phyloP scores from a whole-genome alignment of 2,888 invertebrate species.

The Zygogramma bicolorata region DNA sequence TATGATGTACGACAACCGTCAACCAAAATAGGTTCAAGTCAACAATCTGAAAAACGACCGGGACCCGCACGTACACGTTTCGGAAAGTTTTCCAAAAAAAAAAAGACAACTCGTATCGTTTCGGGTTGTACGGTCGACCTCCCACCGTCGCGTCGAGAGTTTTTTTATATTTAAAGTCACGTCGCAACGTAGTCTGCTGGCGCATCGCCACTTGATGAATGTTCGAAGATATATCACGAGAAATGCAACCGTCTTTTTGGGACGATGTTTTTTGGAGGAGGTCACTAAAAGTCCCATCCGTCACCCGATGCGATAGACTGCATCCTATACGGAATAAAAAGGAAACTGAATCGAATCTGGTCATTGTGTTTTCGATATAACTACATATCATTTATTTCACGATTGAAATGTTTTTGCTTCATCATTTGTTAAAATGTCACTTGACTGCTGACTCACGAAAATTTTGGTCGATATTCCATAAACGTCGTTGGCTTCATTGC shows the following conservation, averaged over 20 bases:
- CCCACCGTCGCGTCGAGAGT: background rate
- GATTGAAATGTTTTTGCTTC: too few relatives aligned
- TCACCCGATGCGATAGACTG: background rate
- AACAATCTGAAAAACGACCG: constrained; percentile 10
- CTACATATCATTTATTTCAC: too few relatives aligned
- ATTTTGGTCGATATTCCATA: too few relatives aligned
- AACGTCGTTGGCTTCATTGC: too few relatives aligned
- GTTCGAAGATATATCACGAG: background rate
- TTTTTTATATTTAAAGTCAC: constrained; percentile 14
- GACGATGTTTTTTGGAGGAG: background rate
- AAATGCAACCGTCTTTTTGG: background rate
- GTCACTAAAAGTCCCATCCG: background rate
- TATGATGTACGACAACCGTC: constrained; percentile 17
- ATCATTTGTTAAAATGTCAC: too few relatives aligned
- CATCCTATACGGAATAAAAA: too few relatives aligned
- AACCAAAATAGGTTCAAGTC: constrained; percentile 8
- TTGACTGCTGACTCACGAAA: too few relatives aligned
- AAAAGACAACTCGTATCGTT: background rate
- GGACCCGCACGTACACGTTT: constrained; percentile 2
- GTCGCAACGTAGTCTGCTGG: background rate
- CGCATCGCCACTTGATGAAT: constrained; percentile 10
- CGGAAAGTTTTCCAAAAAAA: constrained; percentile 1
- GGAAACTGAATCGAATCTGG: too few relatives aligned
- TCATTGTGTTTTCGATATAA: too few relatives aligned
- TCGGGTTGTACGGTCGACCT: constrained; percentile 11